phyloP scores from a whole-genome alignment of 2,888 invertebrate genomes.

The Drosophila anceps region DNA sequence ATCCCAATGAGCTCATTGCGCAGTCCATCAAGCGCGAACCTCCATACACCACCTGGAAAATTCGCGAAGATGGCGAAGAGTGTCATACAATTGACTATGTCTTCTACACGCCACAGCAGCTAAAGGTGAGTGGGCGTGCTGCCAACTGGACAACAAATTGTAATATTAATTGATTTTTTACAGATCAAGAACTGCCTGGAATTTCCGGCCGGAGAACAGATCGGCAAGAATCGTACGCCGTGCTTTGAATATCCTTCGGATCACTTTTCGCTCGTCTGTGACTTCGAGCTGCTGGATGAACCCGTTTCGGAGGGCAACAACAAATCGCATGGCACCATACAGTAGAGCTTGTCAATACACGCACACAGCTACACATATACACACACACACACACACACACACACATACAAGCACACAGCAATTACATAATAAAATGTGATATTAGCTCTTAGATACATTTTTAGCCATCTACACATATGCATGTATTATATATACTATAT shows the following conservation, averaged over 20 bases:
- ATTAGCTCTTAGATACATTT: constrained; percentile 84
- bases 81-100: constrained; percentile 92
- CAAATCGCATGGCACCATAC: constrained; percentile 49
- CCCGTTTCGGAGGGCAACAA: constrained; percentile 14
- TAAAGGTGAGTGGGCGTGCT: constrained; percentile 86
- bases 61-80: constrained; percentile 89
- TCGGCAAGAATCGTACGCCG: constrained; percentile 89
- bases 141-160: no score
- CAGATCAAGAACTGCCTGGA: constrained; percentile 84
- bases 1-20: constrained; percentile 66
- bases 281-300: constrained; percentile 85
- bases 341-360: constrained; percentile 38
- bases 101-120: constrained; percentile 87
- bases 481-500: neutral
- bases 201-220: constrained; percentile 88
- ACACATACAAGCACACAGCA: constrained; percentile 54
- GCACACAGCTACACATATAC: neutral
- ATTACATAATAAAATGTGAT: constrained; percentile 83
- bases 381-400: constrained; percentile 44
- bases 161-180: neutral
- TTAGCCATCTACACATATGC: constrained; percentile 63
- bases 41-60: constrained; percentile 91
- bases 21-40: constrained; percentile 87
- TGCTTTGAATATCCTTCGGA: constrained; percentile 90
- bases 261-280: constrained; percentile 90